Base-by-base conservation (phyloP, 2,113 vertebrate species). In the Clupea harengus region DNA sequence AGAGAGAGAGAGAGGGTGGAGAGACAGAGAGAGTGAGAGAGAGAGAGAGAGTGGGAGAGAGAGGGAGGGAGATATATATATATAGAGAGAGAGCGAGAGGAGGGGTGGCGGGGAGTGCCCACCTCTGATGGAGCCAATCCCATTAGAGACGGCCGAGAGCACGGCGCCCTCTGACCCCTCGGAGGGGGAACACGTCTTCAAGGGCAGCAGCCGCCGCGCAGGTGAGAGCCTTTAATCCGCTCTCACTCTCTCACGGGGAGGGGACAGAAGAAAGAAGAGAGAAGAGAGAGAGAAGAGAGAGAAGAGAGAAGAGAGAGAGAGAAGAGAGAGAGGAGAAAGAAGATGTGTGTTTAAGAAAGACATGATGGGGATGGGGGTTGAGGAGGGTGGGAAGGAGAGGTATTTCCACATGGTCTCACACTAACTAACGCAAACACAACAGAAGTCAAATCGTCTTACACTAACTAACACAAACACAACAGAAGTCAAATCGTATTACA, bases 121-220 rank as follows among this genome's bases (percentile, higher is more conserved):
- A 72, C 64, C 64, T 72, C 64, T 72, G 64, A 28, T 72, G 64
- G 64, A 67, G 64, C 25, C 64, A 72, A 72, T 72, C 64, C 64
- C 64, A 72, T 72, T 72, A 28, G 64, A 67, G 57, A 25, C n/a
- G 25, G 25, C n/a, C n/a, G 45, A 47, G 57, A 47, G 75, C 64
- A 44, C 22, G 32, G 25, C 13, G 22, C n/a, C 83, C 67, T 84
- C 83, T 32, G 60, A 72, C 64, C 83, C 46, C 83, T 32, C 32
- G 25, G 32, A 75, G 45, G 45, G 46, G 47, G 9, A 32, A 78
- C 83, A 84, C 45, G 3, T 25, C 64, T 45, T 75, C 72, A 72
- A 84, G 32, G 83, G 22, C 67, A 72, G 64, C 15, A 17, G 10
- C 60, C 5, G 22, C 44, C 57, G 22, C 8, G 28, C 57, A 78